phyloP scores from a whole-genome alignment of 2,888 invertebrate genomes.

The Clusia tigrina region DNA sequence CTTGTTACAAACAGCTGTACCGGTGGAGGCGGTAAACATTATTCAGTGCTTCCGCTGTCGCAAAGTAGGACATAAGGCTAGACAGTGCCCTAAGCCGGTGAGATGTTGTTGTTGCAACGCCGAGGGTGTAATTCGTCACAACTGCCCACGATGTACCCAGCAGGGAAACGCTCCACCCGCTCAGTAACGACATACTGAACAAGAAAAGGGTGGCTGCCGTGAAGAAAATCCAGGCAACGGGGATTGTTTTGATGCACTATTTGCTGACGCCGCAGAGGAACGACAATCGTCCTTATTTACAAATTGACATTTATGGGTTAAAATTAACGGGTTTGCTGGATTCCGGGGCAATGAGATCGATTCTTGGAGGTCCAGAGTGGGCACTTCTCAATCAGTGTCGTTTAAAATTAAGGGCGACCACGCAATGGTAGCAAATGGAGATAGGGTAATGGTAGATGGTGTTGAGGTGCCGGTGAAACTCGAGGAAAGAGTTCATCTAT shows the following conservation, averaged over 20 bases:
- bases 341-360: constrained; percentile 22
- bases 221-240: not conserved
- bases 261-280: constrained; percentile 5
- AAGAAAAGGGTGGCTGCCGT: not conserved
- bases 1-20: not conserved
- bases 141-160: constrained; percentile 1
- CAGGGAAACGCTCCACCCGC: constrained; percentile 16
- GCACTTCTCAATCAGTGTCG: not conserved
- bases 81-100: constrained; percentile 7
- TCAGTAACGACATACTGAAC: not conserved
- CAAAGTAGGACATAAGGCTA: constrained; percentile 5
- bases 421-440: not conserved
- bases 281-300: constrained; percentile 22
- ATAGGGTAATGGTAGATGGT: not conserved
- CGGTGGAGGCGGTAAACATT: not conserved
- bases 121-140: constrained; percentile 3
- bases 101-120: constrained; percentile 18
- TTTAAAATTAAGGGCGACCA: not conserved
- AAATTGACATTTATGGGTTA: constrained; percentile 18
- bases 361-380: constrained; percentile 19
- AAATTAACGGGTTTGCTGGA: constrained; percentile 23
- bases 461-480: not conserved
- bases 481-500: not conserved
- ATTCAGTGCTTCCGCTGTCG: not conserved
- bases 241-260: not conserved